Evolutionary conservation across 1,140 invertebrate species (phyloP), one percentile per base, ranked within the genome.

Genomic region (Cryptotermes secundus): DNA sequence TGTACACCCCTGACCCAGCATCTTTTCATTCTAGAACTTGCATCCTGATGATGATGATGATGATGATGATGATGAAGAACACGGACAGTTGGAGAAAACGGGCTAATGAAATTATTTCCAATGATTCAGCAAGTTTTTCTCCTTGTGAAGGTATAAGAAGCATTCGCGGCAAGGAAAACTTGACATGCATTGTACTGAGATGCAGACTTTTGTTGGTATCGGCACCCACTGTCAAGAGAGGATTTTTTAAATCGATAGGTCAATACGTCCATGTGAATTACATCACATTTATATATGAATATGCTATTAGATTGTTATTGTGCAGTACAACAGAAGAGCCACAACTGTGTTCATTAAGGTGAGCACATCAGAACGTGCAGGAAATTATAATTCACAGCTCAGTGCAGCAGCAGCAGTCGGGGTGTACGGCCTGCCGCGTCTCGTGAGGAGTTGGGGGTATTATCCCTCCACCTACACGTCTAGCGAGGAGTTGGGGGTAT

Each of bases 41-140:
- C n/a, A 72, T 72, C n/a, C 59, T n/a, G 26, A 72, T 72, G 59
- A 72, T 72, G 59, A 72, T 59, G 53, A 59, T 59, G 53, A 59
- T 59, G 53, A 59, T n/a, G 53, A 59, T 72, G 59, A 72, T 31
- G 59, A 31, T 72, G 59, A 72, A n/a, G 59, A 72, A 72, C 59
- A 72, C n/a, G 26, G 31, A 72, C 59, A 72, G 59, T 72, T 81
- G 80, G 34, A 59, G 81, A 82, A 59, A 82, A 82, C 42, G 42
- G 53, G 81, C 81, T 82, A 82, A 82, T 82, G 81, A 82, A 82
- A 82, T 82, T 82, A 82, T 53, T 82, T 45, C 81, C 38, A 59
- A 31, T 82, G 81, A 82, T 59, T 82, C 81, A 82, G 81, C 81
- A 34, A 38, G 31, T 49, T 82, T 45, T 82, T 31, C 31, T 82